A percentile compares a stretch with the other conserved stretches of the same genome.
phyloP scores from a whole-genome alignment of 2,888 invertebrate species.

The Drosophila tripunctata region DNA sequence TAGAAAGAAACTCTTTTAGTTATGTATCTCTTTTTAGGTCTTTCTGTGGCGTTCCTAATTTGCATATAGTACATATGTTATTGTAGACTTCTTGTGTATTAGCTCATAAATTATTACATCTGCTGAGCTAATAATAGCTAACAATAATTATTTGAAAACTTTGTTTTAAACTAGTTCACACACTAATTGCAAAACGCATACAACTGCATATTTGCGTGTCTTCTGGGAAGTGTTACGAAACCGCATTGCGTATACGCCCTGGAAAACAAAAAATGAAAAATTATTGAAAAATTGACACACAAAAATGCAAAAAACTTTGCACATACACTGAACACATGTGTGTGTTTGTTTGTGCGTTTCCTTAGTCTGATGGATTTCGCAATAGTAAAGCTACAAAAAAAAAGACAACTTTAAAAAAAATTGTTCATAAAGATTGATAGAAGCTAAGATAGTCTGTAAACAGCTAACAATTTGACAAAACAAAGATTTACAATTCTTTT shows the following conservation, averaged over 20 bases:
- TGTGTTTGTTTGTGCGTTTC: constrained; percentile 31
- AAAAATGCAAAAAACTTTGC: constrained; percentile 12
- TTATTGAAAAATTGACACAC: background rate
- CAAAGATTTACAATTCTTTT: too few species aligned
- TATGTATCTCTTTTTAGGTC: background rate
- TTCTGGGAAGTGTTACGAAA: constrained; percentile 45
- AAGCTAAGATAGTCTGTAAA: constrained; percentile 4
- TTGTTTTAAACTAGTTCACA: constrained; percentile 12
- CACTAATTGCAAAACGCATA: constrained; percentile 3
- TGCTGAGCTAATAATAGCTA: constrained; percentile 9
- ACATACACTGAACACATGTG: constrained; percentile 9
- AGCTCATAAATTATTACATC: background rate
- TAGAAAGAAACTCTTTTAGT: background rate
- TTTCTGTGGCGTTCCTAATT: background rate
- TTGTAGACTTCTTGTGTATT: background rate
- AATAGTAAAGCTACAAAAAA: constrained; percentile 30
- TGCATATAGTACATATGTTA: background rate
- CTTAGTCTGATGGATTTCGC: constrained; percentile 47
- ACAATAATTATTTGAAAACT: constrained; percentile 1
- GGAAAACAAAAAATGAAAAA: background rate
- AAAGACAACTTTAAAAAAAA: background rate
- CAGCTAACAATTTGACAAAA: too few species aligned
- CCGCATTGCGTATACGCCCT: constrained; percentile 53
- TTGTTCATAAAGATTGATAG: background rate
- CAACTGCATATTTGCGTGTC: constrained; percentile 45